These are phyloP conservation scores for Linepithema humile DNA, from an alignment of 1,140 invertebrate species.

Conservation along the genomic window DNA sequence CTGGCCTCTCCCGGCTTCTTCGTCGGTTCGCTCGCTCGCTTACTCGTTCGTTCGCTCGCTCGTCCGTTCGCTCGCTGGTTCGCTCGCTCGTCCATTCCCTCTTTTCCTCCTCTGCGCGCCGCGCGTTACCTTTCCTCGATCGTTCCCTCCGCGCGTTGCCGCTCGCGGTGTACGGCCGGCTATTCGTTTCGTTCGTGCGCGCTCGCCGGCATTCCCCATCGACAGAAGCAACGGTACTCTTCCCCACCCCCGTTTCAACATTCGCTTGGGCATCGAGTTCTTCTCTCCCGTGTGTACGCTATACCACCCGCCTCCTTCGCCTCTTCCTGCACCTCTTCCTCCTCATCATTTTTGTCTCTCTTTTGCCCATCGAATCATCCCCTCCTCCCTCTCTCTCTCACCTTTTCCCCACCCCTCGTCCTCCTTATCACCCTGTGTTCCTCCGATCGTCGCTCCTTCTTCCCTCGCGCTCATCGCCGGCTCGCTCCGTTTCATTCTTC, in stretches of 20 bases:
- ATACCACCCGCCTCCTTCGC: slow-evolving; percentile 52
- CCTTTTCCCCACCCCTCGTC: too few species aligned
- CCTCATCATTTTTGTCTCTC: neutral
- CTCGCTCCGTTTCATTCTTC: slow-evolving; percentile 23
- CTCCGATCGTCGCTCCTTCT: slow-evolving; percentile 17
- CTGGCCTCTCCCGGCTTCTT: slow-evolving; percentile 25
- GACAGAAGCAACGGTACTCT: slow-evolving; percentile 81
- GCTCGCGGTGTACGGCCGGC: slow-evolving; percentile 47
- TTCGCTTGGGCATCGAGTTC: slow-evolving; percentile 53
- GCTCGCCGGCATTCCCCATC: slow-evolving; percentile 79
- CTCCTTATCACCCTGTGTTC: neutral
- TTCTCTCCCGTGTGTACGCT: slow-evolving; percentile 52
- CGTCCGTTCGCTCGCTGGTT: slow-evolving; percentile 39
- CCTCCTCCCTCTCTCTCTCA: slow-evolving; percentile 5
- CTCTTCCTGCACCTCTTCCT: slow-evolving; percentile 1
- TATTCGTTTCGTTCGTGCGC: slow-evolving; percentile 66
- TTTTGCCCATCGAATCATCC: slow-evolving; percentile 27
- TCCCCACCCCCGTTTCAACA: slow-evolving; percentile 67
- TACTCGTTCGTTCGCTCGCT: slow-evolving; percentile 26
- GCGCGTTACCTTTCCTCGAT: slow-evolving; percentile 53
- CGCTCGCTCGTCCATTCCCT: slow-evolving; percentile 25
- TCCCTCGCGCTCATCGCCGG: slow-evolving; percentile 6
- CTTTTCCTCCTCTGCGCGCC: too few species aligned
- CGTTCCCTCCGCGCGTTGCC: slow-evolving; percentile 61
- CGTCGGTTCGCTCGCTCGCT: slow-evolving; percentile 36